phyloP scores from a whole-genome alignment of 2,888 invertebrate species.

The Oxyscelio sp. region DNA sequence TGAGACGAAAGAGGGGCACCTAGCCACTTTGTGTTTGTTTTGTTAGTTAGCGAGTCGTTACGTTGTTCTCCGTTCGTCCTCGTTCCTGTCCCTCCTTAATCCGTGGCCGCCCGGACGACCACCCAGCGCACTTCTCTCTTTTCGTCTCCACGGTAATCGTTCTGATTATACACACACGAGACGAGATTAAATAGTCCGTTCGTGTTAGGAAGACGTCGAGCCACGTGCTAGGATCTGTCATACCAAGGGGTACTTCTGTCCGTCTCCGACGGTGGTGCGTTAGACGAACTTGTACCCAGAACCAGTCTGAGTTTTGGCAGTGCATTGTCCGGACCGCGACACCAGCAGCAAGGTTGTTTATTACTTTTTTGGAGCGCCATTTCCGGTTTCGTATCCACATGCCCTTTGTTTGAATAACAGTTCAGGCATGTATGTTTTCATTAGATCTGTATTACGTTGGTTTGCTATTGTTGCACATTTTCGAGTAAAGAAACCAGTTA shows the following conservation, averaged over 20 bases:
- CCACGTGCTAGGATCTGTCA: constrained; percentile 25
- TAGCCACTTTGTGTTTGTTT: constrained; percentile 85
- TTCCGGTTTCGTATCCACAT: background rate
- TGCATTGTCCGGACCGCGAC: background rate
- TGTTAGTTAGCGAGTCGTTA: constrained; percentile 87
- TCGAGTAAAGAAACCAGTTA: background rate
- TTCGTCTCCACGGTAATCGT: constrained; percentile 69
- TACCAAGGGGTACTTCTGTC: background rate
- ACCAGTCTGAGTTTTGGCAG: background rate
- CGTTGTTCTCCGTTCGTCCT: constrained; percentile 73
- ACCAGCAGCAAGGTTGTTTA: background rate
- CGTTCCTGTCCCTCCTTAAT: constrained; percentile 43
- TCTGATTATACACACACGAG: constrained; percentile 69
- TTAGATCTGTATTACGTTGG: background rate
- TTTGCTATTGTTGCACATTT: background rate
- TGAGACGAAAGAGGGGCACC: constrained; percentile 81
- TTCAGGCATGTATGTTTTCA: background rate
- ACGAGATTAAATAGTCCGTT: constrained; percentile 62
- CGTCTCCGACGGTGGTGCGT: constrained; percentile 21
- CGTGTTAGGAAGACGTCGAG: constrained; percentile 40
- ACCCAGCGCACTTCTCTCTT: constrained; percentile 71
- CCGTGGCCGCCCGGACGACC: constrained; percentile 54
- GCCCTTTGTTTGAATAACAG: background rate
- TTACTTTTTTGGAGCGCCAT: background rate
- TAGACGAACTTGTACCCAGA: constrained; percentile 6